phyloP scores from a whole-genome alignment of 35 echinoderm and acorn worm species.

The Stichopus chloronotus region DNA sequence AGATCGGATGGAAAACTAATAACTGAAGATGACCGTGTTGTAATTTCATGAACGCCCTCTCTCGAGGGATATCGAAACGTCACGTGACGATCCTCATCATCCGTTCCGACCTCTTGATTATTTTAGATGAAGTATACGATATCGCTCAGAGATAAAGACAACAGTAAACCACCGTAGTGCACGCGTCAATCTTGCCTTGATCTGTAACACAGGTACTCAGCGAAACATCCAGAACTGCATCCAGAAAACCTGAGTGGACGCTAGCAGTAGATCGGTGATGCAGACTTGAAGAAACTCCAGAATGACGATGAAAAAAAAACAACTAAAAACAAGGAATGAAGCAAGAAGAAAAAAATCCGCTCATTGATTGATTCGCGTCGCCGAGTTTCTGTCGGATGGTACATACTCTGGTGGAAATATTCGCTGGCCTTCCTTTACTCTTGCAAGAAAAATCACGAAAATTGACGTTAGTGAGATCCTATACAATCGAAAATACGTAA shows the following conservation, averaged over 20 bases:
- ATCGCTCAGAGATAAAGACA: too few species aligned
- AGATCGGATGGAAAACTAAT: too few species aligned
- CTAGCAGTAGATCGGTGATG: too few species aligned
- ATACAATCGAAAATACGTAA: neutral
- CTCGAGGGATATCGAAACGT: neutral
- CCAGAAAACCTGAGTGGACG: slow-evolving; percentile 1
- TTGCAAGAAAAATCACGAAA: neutral
- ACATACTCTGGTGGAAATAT: neutral
- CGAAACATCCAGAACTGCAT: neutral
- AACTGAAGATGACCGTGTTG: too few species aligned
- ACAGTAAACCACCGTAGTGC: neutral
- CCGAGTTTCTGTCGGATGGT: neutral
- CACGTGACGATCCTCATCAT: neutral
- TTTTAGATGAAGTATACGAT: neutral
- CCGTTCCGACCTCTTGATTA: neutral
- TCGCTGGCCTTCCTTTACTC: neutral
- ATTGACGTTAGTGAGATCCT: neutral
- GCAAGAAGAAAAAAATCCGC: too few species aligned
- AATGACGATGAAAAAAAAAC: too few species aligned
- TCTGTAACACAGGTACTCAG: neutral
- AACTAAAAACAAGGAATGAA: neutral
- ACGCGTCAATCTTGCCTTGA: neutral
- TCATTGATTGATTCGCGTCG: neutral
- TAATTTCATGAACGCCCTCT: neutral
- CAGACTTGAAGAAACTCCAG: too few species aligned